Evolutionary conservation across 1,140 invertebrate genomes (phyloP).

Genomic region (Lucilia cuprina): DNA sequence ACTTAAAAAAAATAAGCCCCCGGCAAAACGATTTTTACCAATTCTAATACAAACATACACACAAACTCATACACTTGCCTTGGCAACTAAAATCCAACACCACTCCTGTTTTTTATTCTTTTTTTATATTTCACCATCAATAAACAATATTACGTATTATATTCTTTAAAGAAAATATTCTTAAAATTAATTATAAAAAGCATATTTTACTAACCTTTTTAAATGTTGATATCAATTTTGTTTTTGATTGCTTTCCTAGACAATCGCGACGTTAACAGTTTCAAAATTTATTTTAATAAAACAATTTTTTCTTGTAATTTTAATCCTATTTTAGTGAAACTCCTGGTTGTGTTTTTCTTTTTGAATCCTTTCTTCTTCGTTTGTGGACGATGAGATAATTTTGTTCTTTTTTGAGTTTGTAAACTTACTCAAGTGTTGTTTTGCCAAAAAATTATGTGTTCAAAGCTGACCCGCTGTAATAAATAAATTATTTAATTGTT

Average conservation of each 20-base stretch:
- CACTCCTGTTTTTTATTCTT: not conserved
- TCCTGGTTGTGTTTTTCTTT: not conserved
- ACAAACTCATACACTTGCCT: not conserved
- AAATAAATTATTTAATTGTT: not conserved
- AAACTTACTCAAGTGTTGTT: not conserved
- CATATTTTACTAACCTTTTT: not conserved
- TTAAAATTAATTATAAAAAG: not conserved
- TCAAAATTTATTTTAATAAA: not conserved
- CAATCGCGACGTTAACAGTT: not conserved
- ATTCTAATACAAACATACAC: not conserved
- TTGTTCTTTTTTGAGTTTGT: not conserved
- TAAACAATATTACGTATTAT: not conserved
- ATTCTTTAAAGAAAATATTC: too few relatives aligned
- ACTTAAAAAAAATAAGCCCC: not conserved
- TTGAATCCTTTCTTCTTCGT: not conserved
- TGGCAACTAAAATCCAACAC: not conserved
- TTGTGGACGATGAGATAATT: not conserved
- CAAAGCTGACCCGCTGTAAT: not conserved
- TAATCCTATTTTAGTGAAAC: not conserved
- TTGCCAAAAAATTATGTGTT: not conserved
- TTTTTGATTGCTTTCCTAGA: not conserved
- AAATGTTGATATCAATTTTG: not conserved
- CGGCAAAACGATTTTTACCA: not conserved
- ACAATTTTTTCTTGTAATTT: not conserved
- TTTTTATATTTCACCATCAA: not conserved